Conservation (phyloP, 2,113 vertebrate species). For the Sinosuthora webbiana region DNA sequence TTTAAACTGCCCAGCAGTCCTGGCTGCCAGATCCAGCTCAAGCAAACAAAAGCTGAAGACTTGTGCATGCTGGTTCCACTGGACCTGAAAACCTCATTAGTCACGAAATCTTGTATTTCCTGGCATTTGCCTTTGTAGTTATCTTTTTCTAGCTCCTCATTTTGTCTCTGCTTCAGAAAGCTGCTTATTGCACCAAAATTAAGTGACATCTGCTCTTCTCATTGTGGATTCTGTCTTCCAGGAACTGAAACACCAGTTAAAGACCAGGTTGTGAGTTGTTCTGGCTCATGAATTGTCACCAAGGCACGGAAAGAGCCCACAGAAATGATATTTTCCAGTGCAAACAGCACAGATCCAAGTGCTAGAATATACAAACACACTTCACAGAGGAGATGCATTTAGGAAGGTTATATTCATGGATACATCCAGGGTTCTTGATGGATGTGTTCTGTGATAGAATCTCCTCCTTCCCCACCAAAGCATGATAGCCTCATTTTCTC, state of each 20-base stretch:
- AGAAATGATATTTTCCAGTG: neutral
- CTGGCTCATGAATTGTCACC: neutral
- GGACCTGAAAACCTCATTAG: conserved; percentile 3
- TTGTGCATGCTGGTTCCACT: neutral
- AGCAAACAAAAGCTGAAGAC: neutral
- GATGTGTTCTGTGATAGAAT: neutral
- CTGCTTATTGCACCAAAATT: conserved; percentile 3
- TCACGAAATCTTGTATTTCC: neutral
- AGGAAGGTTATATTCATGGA: neutral
- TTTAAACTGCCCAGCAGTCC: neutral
- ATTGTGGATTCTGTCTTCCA: neutral
- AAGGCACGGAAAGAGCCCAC: neutral
- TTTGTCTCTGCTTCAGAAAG: conserved; percentile 24
- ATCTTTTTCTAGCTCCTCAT: neutral
- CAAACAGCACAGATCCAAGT: neutral
- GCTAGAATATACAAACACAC: neutral
- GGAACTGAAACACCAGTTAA: neutral
- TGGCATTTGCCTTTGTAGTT: neutral
- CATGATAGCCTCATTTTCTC: neutral
- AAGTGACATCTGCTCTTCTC: neutral
- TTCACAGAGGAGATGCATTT: neutral
- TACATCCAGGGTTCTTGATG: neutral
- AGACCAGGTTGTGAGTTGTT: neutral
- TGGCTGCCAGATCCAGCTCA: neutral
- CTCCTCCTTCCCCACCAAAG: neutral